phyloP scores from a whole-genome alignment of 1,140 invertebrate species.

The Asbolus verrucosus region DNA sequence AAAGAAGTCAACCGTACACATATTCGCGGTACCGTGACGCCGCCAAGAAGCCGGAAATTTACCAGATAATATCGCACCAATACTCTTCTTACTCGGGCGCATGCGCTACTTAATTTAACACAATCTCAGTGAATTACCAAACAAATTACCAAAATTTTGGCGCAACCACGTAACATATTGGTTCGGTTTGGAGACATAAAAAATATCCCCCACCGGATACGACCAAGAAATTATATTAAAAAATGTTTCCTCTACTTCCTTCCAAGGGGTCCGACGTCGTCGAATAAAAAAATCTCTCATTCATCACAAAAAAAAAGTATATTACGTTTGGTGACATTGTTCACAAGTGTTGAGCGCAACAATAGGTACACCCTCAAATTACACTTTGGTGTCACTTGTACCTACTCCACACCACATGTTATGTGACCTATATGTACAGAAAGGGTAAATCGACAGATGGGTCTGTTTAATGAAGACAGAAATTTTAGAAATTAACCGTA shows the following conservation, averaged over 20 bases:
- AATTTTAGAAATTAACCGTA: slow-evolving; percentile 9
- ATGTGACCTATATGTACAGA: slow-evolving; percentile 18
- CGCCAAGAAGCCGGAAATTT: slow-evolving; percentile 45
- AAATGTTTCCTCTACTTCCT: slow-evolving; percentile 33
- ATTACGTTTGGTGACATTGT: slow-evolving; percentile 24
- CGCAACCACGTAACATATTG: neutral
- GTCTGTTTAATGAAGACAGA: slow-evolving; percentile 2
- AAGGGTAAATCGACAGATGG: slow-evolving; percentile 14
- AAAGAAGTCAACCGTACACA: slow-evolving; percentile 44
- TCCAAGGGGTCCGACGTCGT: neutral
- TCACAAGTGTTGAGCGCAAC: slow-evolving; percentile 8
- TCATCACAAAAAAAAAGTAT: slow-evolving; percentile 8
- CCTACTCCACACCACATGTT: slow-evolving; percentile 24
- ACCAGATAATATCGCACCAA: slow-evolving; percentile 41
- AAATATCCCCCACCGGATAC: slow-evolving; percentile 23
- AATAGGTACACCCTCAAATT: slow-evolving; percentile 24
- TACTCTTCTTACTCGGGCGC: slow-evolving; percentile 7
- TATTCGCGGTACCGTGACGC: slow-evolving; percentile 45
- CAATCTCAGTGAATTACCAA: neutral
- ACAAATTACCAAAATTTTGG: too few species aligned
- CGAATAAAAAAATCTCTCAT: slow-evolving; percentile 2
- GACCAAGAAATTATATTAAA: slow-evolving; percentile 23
- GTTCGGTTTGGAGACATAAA: too few species aligned
- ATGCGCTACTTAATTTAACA: slow-evolving; percentile 13
- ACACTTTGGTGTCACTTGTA: slow-evolving; percentile 34